These are phyloP conservation scores for Plagodis dolabraria DNA, from an alignment of 2,888 invertebrate species.

Conservation along the genomic window DNA sequence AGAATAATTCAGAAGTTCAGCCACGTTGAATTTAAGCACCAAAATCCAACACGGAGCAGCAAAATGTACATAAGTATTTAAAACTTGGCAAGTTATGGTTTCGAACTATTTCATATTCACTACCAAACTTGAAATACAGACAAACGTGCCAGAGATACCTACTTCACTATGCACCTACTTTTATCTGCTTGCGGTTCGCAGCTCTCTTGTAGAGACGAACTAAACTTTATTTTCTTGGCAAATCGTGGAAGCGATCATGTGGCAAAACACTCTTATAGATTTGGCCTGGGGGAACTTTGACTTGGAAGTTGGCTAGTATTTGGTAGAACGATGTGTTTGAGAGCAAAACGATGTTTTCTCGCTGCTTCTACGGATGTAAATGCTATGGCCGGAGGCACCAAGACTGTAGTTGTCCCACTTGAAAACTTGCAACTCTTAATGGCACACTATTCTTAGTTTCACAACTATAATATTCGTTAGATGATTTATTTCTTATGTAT, in stretches of 20 bases:
- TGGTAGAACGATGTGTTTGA: conserved; percentile 70
- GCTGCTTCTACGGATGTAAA: conserved; percentile 58
- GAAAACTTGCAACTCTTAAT: conserved; percentile 37
- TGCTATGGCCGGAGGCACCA: conserved; percentile 58
- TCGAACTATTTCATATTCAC: conserved; percentile 56
- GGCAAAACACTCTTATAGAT: conserved; percentile 82
- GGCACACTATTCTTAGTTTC: conserved; percentile 34
- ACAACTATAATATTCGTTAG: conserved; percentile 23
- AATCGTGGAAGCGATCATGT: conserved; percentile 83
- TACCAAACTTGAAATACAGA: conserved; percentile 49
- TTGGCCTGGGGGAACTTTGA: conserved; percentile 80
- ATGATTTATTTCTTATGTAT: conserved; percentile 27
- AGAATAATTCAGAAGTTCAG: no score
- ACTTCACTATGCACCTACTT: conserved; percentile 41
- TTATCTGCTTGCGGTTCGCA: conserved; percentile 70
- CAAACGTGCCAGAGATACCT: conserved; percentile 45
- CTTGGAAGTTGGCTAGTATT: conserved; percentile 66
- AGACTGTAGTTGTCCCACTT: conserved; percentile 32
- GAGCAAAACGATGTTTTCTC: conserved; percentile 79
- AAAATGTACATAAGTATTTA: conserved; percentile 24
- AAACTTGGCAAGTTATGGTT: conserved; percentile 45
- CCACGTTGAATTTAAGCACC: conserved; percentile 6
- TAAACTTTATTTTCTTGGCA: conserved; percentile 82
- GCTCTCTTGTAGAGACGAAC: conserved; percentile 63
- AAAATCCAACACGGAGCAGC: conserved; percentile 7